These are phyloP conservation scores for Phrynosoma platyrhinos DNA, from an alignment of 2,113 vertebrate genomes.

Conservation along the genomic window DNA sequence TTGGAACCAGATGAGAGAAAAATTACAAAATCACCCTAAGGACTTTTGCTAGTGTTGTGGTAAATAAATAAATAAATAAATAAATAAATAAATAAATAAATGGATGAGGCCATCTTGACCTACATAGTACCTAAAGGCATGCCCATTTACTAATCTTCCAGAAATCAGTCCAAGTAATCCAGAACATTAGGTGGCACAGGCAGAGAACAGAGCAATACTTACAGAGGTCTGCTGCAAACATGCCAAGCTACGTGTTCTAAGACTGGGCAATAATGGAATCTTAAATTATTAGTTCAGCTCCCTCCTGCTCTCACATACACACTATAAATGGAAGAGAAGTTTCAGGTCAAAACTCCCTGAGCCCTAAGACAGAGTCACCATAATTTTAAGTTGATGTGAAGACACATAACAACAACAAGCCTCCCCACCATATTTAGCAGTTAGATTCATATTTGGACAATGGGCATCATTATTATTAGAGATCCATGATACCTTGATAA, in stretches of 20 bases:
- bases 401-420: too few species aligned
- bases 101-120: not conserved
- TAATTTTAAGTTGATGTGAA: too few species aligned
- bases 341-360: not conserved
- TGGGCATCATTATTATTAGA: too few species aligned
- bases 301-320: not conserved
- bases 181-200: not conserved
- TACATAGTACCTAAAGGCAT: not conserved
- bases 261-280: not conserved
- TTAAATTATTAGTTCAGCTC: not conserved
- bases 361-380: too few species aligned
- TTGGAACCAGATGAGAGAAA: not conserved
- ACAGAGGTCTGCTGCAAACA: not conserved
- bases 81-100: not conserved
- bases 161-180: not conserved
- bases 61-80: not conserved
- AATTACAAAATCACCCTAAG: not conserved
- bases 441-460: too few species aligned
- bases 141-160: not conserved
- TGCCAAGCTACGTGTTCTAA: not conserved
- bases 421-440: too few species aligned
- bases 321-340: not conserved
- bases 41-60: not conserved
- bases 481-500: too few species aligned
- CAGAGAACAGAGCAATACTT: not conserved